Percentiles rank a stretch among this genome's conserved stretches.
Evolutionary conservation across 2,113 vertebrate genomes (phyloP).

Genomic region (Lagopus leucura): DNA sequence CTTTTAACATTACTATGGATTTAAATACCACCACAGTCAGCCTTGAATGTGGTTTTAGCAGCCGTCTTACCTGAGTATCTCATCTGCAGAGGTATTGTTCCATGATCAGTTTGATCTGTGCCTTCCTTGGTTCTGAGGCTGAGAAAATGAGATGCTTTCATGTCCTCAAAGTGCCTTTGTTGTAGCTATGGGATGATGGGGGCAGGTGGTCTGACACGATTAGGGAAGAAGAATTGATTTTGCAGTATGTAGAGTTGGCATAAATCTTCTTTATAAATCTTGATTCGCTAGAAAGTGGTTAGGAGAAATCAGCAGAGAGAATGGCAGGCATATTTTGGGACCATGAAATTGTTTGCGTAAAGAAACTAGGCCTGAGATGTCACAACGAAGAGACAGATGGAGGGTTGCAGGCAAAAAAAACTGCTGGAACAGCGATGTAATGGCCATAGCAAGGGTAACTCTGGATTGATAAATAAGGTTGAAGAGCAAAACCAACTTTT

Average conservation of each 20-base stretch:
- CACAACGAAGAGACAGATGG: not conserved
- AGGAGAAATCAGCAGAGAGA: not conserved
- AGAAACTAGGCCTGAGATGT: not conserved
- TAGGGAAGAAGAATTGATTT: not conserved
- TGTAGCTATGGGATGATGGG: not conserved
- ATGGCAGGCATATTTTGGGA: accelerated
- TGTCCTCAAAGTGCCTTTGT: not conserved
- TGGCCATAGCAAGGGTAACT: not conserved
- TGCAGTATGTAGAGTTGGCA: not conserved
- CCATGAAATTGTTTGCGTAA: not conserved
- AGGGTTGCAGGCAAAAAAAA: not conserved
- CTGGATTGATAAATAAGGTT: not conserved
- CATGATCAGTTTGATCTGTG: not conserved
- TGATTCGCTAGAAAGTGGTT: not conserved
- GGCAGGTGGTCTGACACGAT: not conserved
- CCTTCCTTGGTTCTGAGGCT: not conserved
- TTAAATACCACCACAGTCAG: not conserved
- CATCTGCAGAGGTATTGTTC: not conserved
- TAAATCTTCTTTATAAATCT: not conserved
- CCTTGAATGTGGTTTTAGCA: not conserved
- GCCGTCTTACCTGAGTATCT: not conserved
- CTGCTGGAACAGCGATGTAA: not conserved
- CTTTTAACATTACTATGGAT: not conserved
- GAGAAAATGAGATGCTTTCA: not conserved
- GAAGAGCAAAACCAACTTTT: not conserved